Evolutionary conservation across 2,797 vertebrate species (phyloP).

Genomic region (Simalia tracyae): DNA sequence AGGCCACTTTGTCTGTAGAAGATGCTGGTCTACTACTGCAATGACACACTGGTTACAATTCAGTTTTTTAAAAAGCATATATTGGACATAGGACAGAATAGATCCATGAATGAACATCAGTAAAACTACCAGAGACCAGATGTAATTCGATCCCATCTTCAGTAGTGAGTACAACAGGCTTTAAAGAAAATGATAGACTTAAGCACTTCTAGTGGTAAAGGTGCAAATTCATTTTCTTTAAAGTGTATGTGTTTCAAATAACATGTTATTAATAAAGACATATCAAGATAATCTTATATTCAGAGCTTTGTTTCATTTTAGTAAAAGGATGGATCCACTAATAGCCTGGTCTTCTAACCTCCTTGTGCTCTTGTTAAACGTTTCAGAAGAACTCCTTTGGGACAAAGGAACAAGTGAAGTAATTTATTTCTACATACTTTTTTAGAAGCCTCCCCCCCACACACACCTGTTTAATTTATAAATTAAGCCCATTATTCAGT

Average conservation of each 20-base stretch:
- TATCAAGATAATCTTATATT: conserved; percentile 40
- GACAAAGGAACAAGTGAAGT: conserved; percentile 14
- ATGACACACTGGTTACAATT: neutral
- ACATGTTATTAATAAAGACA: conserved; percentile 42
- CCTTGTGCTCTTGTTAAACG: conserved; percentile 44
- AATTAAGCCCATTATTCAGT: conserved; percentile 48
- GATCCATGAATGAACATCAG: neutral
- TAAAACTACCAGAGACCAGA: neutral
- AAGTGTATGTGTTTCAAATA: conserved; percentile 56
- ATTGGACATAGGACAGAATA: neutral
- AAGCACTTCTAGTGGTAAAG: conserved; percentile 37
- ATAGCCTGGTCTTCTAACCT: neutral
- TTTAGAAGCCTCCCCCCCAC: neutral
- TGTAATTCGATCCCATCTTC: neutral
- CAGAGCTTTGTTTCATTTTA: neutral
- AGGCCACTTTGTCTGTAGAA: neutral
- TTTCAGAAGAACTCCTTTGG: conserved; percentile 55
- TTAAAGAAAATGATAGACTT: conserved; percentile 13
- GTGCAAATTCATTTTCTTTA: conserved; percentile 32
- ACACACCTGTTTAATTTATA: neutral
- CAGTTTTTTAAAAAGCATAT: neutral
- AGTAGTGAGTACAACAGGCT: neutral
- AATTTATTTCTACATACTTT: neutral
- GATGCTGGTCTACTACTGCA: neutral
- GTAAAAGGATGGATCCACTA: conserved; percentile 37